Conservation (phyloP, 2,113 vertebrate species). For the Engystomops pustulosus region DNA sequence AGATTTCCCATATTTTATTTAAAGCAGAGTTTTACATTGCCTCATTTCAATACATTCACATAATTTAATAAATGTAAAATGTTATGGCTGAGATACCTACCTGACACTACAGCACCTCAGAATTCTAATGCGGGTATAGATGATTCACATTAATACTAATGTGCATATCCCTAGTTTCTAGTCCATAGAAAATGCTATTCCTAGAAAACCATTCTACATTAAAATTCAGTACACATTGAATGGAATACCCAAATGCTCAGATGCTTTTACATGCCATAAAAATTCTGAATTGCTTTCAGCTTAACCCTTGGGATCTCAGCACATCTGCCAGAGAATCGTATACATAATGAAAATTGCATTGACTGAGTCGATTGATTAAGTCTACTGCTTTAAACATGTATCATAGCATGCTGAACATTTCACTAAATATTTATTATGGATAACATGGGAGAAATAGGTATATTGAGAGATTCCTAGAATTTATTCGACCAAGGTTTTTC, state of each 20-base stretch:
- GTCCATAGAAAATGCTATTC: conserved; percentile 10
- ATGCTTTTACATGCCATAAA: conserved; percentile 36
- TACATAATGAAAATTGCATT: conserved; percentile 24
- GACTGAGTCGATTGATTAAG: not conserved
- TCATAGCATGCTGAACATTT: not conserved
- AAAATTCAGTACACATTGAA: conserved; percentile 23
- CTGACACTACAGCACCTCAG: not conserved
- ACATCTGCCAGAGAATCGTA: conserved; percentile 14
- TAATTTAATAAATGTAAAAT: not conserved
- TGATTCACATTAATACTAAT: conserved; percentile 30
- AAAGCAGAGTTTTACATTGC: not conserved
- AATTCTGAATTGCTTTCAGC: conserved; percentile 36
- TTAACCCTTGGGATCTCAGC: conserved; percentile 14
- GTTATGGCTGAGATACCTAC: not conserved
- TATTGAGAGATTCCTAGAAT: not conserved
- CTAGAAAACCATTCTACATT: conserved; percentile 41
- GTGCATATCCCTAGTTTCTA: not conserved
- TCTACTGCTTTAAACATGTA: not conserved
- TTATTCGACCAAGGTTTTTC: not conserved
- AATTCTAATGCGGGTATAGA: conserved; percentile 12
- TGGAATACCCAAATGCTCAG: conserved; percentile 15
- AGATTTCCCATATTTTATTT: not conserved
- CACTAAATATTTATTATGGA: not conserved
- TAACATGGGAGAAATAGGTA: not conserved
- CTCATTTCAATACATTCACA: not conserved